Evolutionary conservation across 2,888 invertebrate species (phyloP), one percentile per base, ranked within the genome.

Genomic region (Junonia oenone): DNA sequence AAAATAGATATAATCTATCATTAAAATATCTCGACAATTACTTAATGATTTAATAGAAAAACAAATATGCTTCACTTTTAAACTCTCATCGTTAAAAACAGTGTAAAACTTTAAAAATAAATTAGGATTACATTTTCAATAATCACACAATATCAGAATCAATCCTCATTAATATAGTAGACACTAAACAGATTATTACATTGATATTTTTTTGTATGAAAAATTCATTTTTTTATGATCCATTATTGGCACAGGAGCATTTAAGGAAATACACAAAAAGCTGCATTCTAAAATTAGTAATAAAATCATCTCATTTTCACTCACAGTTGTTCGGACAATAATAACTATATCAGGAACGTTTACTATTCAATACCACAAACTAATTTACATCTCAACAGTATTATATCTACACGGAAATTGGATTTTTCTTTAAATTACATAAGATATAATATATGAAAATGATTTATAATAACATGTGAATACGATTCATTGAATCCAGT

Each of bases 341-440:
- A 74, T 71, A 61, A 56, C 59, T 55, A 62, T 57, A 64, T 63
- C 76, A 83, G 83, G 83, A 85, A 85, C 82, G 53, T 76, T 77
- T 59, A 71, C 70, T 76, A 76, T 72, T 63, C 38, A 67, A 71
- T 78, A 71, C 38, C 33, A 50, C 73, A 74, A 75, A 63, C 69
- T 73, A 76, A 22, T 43, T 22, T 50, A 56, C 50, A 53, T 35
- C 72, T 71, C 63, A 74, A 75, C 63, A 72, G 61, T 68, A 67
- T 69, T 53, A 37, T 43, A 59, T 59, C 58, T 58, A 59, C 56
- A 62, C 29, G 52, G 52, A 62, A 59, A 59, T 56, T 46, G 22
- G n/a, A n/a, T n/a, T n/a, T n/a, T n/a, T n/a, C n/a, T n/a, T n/a
- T n/a, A n/a, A n/a, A n/a, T n/a, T 26, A 15, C 11, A n/a, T 31